Evolutionary conservation across 2,888 invertebrate genomes (phyloP), one percentile per base, ranked within the genome.

Genomic region (Parnassius smintheus): DNA sequence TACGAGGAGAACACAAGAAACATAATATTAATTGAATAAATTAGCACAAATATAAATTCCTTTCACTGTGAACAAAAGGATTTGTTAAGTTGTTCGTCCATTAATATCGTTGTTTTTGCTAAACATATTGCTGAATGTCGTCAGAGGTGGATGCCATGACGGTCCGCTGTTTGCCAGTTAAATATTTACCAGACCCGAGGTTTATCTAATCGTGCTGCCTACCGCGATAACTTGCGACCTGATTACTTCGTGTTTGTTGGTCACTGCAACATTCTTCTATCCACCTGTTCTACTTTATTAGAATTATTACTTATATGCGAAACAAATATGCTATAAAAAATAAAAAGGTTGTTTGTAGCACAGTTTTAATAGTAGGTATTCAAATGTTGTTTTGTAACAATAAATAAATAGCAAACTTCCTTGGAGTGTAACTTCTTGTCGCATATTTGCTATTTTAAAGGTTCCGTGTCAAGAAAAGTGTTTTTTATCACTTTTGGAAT

Each of bases 131-230:
- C 46, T 42, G 53, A 46, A 66, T 68, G 68, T 62, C 65, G 63
- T 66, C 65, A 60, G 67, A 67, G 63, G 64, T 68, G 64, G 66
- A 64, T 55, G 62, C 65, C 71, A 70, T 69, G 75, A 73, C 71
- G 75, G 75, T 75, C 78, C 77, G 80, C 84, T 88, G 86, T 88
- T 88, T 87, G 75, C 83, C 66, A 65, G 81, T 81, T 81, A 83
- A 89, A 88, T 87, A 85, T 90, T 90, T 85, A 81, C 88, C 72
- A 71, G 77, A 76, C 75, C 76, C 74, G 69, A 67, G 74, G 75
- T 80, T 81, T 89, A 91, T 91, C 90, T 91, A 84, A 91, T 91
- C 90, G 75, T 64, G 82, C 85, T 85, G 86, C 86, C 86, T 80
- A 78, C 72, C 49, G 77, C 74, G 89, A 89, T 89, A 88, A 81